These are phyloP conservation scores for Dryobota labecula DNA, from an alignment of 2,888 invertebrate species.

Conservation along the genomic window DNA sequence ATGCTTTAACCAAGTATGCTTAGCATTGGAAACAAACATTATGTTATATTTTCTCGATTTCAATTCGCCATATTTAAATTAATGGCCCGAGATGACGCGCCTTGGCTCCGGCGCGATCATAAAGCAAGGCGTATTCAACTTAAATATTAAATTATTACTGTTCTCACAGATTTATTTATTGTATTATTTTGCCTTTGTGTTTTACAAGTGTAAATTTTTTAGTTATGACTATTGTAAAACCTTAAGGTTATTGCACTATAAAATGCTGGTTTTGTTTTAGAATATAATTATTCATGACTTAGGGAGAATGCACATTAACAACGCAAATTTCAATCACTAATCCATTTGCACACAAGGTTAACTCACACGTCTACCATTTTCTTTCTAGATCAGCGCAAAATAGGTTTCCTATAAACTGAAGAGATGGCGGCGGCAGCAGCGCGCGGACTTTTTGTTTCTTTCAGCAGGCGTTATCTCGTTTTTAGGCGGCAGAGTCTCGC, in stretches of 20 bases:
- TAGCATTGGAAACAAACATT: background rate
- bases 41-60: slow-evolving; percentile 2
- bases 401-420: slow-evolving; percentile 11
- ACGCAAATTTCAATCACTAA: background rate
- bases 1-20: background rate
- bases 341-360: background rate
- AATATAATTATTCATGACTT: background rate
- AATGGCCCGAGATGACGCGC: slow-evolving; percentile 25
- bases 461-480: slow-evolving; percentile 43
- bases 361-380: slow-evolving; percentile 2
- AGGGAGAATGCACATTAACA: too few relatives aligned
- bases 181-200: too few relatives aligned
- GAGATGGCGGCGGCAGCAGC: background rate
- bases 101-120: slow-evolving; percentile 4
- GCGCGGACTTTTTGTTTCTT: slow-evolving; percentile 28
- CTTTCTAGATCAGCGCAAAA: slow-evolving; percentile 26
- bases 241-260: background rate
- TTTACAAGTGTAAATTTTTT: background rate
- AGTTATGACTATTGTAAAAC: background rate
- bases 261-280: too few relatives aligned
- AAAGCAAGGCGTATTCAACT: background rate
- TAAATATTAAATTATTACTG: background rate
- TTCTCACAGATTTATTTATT: background rate
- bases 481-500: slow-evolving; percentile 16
- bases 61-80: slow-evolving; percentile 9